These are phyloP conservation scores for Prolemur simus DNA, from an alignment of 2,113 vertebrate species.

Conservation along the genomic window DNA sequence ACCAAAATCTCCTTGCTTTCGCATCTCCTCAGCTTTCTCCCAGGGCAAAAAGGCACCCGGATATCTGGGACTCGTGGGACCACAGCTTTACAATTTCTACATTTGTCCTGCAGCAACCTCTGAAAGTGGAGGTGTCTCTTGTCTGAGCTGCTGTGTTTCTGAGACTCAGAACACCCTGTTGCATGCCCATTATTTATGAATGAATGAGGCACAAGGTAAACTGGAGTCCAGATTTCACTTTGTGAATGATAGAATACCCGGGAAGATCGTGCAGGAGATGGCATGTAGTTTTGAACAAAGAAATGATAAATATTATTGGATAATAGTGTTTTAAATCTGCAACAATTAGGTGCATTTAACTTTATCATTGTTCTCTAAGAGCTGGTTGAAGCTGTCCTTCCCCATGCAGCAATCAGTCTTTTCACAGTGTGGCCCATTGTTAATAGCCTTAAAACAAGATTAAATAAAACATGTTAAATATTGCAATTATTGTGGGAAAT, in stretches of 20 bases:
- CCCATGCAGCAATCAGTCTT: conserved; percentile 79
- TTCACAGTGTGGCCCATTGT: conserved; percentile 83
- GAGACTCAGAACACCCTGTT: background rate
- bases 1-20: conserved; percentile 39
- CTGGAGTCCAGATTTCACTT: conserved; percentile 69
- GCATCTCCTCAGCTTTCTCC: conserved; percentile 29
- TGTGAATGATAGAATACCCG: conserved; percentile 75
- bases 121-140: background rate
- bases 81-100: background rate
- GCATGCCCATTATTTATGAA: conserved; percentile 62
- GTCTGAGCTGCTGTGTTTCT: background rate
- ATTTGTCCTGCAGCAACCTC: background rate
- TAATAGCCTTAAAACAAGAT: conserved; percentile 90
- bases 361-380: conserved; percentile 81
- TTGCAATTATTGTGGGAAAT: conserved; percentile 91
- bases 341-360: conserved; percentile 84
- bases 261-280: conserved; percentile 76
- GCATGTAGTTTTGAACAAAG: conserved; percentile 73
- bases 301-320: conserved; percentile 76
- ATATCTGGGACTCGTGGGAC: background rate
- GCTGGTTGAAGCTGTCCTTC: conserved; percentile 77
- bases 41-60: background rate
- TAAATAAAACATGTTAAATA: conserved; percentile 89
- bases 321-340: conserved; percentile 80
- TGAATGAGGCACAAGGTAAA: conserved; percentile 43